Evolutionary conservation across 2,797 vertebrate species (phyloP).

Genomic region (Lerista edwardsae): DNA sequence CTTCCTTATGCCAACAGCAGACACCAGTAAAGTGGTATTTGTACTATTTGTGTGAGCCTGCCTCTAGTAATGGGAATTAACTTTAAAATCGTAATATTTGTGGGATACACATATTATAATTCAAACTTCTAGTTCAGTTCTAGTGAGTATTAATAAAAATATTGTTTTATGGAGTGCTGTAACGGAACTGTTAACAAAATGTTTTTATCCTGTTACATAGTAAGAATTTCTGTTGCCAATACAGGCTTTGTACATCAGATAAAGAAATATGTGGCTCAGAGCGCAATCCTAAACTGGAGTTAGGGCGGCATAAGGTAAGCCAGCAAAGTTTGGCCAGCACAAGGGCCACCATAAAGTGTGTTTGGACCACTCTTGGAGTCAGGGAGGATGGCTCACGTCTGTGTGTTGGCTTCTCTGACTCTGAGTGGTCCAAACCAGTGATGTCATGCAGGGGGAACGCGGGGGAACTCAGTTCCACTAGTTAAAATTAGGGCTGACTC

Average conservation of each 20-base stretch:
- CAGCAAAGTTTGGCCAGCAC: no score
- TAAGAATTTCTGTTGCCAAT: background rate
- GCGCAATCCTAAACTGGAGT: no score
- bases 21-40: background rate
- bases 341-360: no score
- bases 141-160: background rate
- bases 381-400: no score
- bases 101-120: background rate
- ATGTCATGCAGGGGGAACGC: no score
- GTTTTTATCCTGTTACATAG: background rate
- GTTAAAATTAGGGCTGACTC: no score
- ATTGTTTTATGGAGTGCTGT: background rate
- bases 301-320: no score
- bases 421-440: no score
- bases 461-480: no score
- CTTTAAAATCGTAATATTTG: background rate
- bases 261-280: background rate
- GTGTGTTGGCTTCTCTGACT: no score
- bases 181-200: background rate
- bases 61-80: rapidly evolving
- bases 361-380: no score
- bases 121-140: background rate
- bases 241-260: background rate
- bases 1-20: background rate
- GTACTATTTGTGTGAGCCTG: background rate